Base-by-base conservation (phyloP, 2,797 vertebrate species). In the Melanotaenia nigrans region DNA sequence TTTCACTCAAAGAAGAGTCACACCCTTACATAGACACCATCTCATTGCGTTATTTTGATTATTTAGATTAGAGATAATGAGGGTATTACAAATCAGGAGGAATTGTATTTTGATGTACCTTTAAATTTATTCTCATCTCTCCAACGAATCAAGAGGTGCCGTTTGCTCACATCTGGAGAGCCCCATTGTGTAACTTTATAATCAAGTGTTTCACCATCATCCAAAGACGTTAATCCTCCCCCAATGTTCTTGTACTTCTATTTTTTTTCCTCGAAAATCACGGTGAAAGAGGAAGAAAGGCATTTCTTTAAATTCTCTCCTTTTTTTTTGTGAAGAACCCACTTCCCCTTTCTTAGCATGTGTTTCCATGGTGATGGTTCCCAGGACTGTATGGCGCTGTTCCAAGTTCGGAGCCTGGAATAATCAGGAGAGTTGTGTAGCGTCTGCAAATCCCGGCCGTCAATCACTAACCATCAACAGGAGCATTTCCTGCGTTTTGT, bases 11-110 rank as follows among this genome's bases (percentile, higher is more conserved):
- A 73, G 85, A 76, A 61, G 89, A 85, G 88, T 87, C 85, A 73
- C 87, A 11, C 89, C 90, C 88, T 87, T 55, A 85, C 87, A 88
- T 80, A 82, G 86, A 92, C 84, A 2, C 83, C 89, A 88, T 90
- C 84, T 86, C 90, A 90, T 92, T 60, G 65, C 82, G 8, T 90
- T 90, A 85, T 88, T 89, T 90, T 90, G 73, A 83, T 88, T 81
- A 85, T 83, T 69, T 91, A 90, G 92, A 87, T 81, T 90, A 91
- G 84, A 87, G 83, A 86, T 87, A 80, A 89, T 78, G 90, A 92
- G 85, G 92, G 89, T 91, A 86, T 88, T 71, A 71, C 87, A 84
- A 92, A 92, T 91, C 90, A 92, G 90, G 91, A 92, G 89, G 86
- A 90, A 83, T 78, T 83, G 79, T 92, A 85, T 86, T 88, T 90